These are phyloP conservation scores for Scolanthus callimorphus DNA, from an alignment of 92 coral and sea anemone genomes.

Conservation along the genomic window DNA sequence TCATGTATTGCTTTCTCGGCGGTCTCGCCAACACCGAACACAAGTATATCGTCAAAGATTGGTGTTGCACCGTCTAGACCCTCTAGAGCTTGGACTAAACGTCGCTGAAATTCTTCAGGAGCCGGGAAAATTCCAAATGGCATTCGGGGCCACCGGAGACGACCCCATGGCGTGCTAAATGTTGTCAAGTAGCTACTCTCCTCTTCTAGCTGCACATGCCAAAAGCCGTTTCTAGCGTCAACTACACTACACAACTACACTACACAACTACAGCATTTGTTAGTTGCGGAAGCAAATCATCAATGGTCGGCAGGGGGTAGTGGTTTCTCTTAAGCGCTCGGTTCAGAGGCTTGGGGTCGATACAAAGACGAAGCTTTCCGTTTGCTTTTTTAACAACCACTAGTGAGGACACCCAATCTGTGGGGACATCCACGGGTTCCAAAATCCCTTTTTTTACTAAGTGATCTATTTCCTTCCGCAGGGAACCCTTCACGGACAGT, in stretches of 20 bases:
- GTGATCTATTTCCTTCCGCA: neutral
- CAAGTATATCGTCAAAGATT: slow-evolving; percentile 45
- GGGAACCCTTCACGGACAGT: neutral
- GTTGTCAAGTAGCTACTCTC: slow-evolving; percentile 33
- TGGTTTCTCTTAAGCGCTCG: slow-evolving; percentile 18
- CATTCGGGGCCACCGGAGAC: slow-evolving; percentile 16
- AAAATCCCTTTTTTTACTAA: neutral
- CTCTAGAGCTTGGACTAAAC: slow-evolving; percentile 24
- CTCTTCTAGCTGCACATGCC: slow-evolving; percentile 31
- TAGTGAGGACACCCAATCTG: slow-evolving; percentile 33
- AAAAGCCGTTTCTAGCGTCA: slow-evolving; percentile 28
- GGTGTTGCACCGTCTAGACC: slow-evolving; percentile 21
- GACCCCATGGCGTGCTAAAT: slow-evolving; percentile 32
- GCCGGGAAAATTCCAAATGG: slow-evolving; percentile 44
- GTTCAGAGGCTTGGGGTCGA: slow-evolving; percentile 44
- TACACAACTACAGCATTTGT: slow-evolving; percentile 14
- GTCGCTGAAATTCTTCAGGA: slow-evolving; percentile 21
- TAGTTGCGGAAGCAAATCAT: slow-evolving; percentile 28
- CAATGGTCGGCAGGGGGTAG: slow-evolving; percentile 11
- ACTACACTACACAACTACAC: no score
- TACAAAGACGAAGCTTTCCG: slow-evolving; percentile 39
- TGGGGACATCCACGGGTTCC: neutral
- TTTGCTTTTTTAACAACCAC: slow-evolving; percentile 28
- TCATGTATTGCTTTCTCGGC: slow-evolving; percentile 10
- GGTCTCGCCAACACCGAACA: slow-evolving; percentile 30